A percentile compares a stretch with the other conserved stretches of the same genome.
Conservation (phyloP, 2,113 vertebrate genomes). For the Eira barbara region DNA sequence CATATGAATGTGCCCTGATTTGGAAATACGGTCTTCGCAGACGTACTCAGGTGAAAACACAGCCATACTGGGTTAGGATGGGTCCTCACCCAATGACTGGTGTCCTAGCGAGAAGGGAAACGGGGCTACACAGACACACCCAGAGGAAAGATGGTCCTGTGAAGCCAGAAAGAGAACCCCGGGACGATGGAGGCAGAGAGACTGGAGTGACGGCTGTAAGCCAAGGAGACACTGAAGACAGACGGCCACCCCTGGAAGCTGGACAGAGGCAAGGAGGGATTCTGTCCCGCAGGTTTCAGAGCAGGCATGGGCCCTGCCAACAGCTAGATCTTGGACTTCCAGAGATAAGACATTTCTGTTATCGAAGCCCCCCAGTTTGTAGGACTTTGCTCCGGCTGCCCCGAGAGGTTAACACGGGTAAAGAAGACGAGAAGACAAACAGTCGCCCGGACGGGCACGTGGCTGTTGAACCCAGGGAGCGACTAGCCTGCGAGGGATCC, state of each 20-base stretch:
- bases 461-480: not conserved
- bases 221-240: not conserved
- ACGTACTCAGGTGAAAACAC: not conserved
- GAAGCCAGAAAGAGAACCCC: not conserved
- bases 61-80: not conserved
- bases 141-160: not conserved
- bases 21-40: not conserved
- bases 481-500: not conserved
- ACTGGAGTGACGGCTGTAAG: not conserved
- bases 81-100: no score
- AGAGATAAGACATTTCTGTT: not conserved
- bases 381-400: not conserved
- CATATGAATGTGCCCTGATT: not conserved
- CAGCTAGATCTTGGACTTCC: not conserved
- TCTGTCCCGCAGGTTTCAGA: not conserved
- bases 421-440: not conserved
- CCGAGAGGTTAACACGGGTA: no score
- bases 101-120: not conserved
- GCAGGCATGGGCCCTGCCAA: no score
- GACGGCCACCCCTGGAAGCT: not conserved
- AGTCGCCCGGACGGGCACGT: fast-evolving
- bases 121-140: not conserved
- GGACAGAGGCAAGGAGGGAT: not conserved
- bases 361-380: not conserved
- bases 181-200: not conserved